Base-by-base conservation (phyloP, 1,140 invertebrate genomes). In the Drosophila setifemur region DNA sequence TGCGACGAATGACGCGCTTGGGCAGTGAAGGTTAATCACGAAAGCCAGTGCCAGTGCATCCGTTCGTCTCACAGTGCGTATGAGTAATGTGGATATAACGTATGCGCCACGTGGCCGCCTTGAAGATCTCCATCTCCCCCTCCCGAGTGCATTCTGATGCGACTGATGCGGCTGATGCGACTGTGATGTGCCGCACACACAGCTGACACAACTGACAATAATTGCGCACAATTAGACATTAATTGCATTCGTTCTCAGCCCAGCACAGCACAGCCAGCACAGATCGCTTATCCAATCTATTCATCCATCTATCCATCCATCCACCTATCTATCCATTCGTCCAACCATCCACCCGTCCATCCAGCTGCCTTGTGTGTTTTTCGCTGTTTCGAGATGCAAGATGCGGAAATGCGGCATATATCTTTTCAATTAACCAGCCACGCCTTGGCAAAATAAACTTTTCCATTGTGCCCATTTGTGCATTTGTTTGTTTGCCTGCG, bases 151-250 rank as follows among this genome's bases (percentile, higher is more conserved):
- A 53, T 33, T 42, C 33, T 45, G 29, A 58, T 58, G 58, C 58
- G 58, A 54, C 58, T 64, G 57, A 64, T 64, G n/a, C n/a, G n/a
- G n/a, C 33, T 45, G 29, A 58, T 58, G 58, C 58, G 58, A 54
- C 58, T 64, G 57, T n/a, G n/a, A n/a, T n/a, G n/a, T n/a, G 64
- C 64, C 40, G 25, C 60, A 64, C 40, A 47, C 16, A 63, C 43
- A 37, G 40, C 68, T 61, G 58, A 47, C 70, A 37, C n/a, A 73
- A 58, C 68, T 55, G 58, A 53, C 75, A 69, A 73, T 85, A 86
- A 86, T 86, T 86, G 81, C 81, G 45, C 75, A 86, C 81, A 86
- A 86, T 86, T 86, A 86, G 63, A 81, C 67, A 81, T 86, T 86
- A 86, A 86, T 86, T 86, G 81, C 81, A 86, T 85, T 73, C 81